Evolutionary conservation across 2,797 vertebrate species (phyloP).

Genomic region (Columba guinea): DNA sequence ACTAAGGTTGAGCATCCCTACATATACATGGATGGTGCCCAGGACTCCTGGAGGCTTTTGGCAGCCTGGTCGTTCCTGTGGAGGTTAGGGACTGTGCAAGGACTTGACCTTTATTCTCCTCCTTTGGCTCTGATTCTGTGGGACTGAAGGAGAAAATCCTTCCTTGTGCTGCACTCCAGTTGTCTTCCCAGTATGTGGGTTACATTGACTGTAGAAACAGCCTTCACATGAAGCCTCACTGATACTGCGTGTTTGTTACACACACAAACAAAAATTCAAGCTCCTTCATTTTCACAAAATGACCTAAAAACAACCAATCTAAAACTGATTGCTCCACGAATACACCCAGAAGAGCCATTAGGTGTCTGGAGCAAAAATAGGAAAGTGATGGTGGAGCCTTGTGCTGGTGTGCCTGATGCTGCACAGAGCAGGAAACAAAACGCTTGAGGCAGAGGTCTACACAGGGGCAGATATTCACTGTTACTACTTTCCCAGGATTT

Average conservation of each 20-base stretch:
- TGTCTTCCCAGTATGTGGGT: background rate
- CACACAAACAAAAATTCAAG: background rate
- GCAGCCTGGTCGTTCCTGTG: background rate
- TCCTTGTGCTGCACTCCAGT: background rate
- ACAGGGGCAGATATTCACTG: background rate
- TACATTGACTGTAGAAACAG: background rate
- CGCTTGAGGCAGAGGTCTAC: background rate
- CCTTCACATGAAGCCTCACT: accelerated
- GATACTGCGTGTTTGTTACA: background rate
- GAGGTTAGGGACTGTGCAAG: background rate
- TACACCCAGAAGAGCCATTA: background rate
- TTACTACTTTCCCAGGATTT: background rate
- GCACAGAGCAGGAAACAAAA: background rate
- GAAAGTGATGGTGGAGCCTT: background rate
- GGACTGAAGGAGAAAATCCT: background rate
- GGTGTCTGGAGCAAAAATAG: background rate
- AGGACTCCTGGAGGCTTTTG: background rate
- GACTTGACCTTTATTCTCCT: background rate
- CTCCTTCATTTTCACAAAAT: background rate
- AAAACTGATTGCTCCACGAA: background rate
- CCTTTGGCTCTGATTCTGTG: background rate
- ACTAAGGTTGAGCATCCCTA: background rate
- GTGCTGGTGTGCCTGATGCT: background rate
- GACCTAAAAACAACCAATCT: background rate
- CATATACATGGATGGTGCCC: background rate